These are phyloP conservation scores for Phaenicophaeus curvirostris DNA, from an alignment of 2,797 vertebrate species.

Conservation along the genomic window DNA sequence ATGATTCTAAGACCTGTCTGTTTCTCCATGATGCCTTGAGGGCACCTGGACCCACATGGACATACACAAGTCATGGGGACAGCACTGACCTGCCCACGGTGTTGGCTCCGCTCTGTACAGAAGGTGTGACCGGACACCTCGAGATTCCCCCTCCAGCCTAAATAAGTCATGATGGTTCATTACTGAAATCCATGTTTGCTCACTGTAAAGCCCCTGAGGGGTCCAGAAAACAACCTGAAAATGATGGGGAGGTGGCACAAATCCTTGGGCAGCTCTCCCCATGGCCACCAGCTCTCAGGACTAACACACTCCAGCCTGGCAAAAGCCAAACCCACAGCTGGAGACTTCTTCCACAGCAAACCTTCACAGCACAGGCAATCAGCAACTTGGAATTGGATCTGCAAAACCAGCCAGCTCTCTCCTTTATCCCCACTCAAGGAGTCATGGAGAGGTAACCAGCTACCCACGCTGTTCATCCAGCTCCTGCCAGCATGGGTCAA, in stretches of 20 bases:
- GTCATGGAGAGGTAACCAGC: not conserved
- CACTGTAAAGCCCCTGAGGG: not conserved
- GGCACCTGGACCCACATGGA: not conserved
- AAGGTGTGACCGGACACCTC: not conserved
- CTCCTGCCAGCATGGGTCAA: not conserved
- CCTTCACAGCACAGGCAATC: no score
- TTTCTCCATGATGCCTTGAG: not conserved
- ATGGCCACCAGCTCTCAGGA: not conserved
- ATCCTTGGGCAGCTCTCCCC: not conserved
- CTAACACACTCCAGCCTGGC: not conserved
- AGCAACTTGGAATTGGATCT: not conserved
- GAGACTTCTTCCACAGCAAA: not conserved
- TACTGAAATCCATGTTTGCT: not conserved
- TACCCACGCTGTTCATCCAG: not conserved
- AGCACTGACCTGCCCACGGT: not conserved
- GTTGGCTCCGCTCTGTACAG: not conserved
- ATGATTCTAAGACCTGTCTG: no score
- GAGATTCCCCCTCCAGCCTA: not conserved
- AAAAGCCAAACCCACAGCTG: not conserved
- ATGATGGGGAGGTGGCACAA: not conserved
- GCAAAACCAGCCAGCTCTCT: not conserved
- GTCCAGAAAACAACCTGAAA: not conserved
- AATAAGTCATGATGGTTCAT: fast-evolving
- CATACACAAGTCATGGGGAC: no score
- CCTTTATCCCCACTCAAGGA: not conserved